Percentiles rank a stretch among this genome's conserved stretches.
phyloP scores from a whole-genome alignment of 2,888 invertebrate genomes.

The Hofmannophila pseudospretella region DNA sequence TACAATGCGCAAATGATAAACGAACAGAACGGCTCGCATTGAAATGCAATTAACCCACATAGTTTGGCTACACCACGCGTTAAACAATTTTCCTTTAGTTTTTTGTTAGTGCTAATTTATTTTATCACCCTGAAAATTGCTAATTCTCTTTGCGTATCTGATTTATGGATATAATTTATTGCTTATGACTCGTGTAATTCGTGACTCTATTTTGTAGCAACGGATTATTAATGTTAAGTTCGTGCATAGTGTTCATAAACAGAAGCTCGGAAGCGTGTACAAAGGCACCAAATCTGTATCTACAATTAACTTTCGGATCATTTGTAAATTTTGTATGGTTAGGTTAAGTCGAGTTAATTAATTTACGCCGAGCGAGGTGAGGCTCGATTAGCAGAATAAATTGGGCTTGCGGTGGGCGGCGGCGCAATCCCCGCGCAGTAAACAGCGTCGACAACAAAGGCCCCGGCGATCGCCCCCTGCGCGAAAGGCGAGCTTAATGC shows the following conservation, averaged over 20 bases:
- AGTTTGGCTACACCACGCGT: no score
- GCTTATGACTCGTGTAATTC: no score
- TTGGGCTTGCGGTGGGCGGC: constrained; percentile 47
- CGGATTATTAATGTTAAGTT: no score
- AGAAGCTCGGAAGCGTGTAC: neutral
- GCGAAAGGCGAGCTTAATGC: constrained; percentile 45
- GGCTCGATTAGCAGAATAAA: constrained; percentile 71
- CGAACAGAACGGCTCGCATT: constrained; percentile 24
- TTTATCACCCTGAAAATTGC: no score
- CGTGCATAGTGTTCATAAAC: neutral
- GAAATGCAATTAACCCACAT: constrained; percentile 33
- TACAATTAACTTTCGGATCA: constrained; percentile 13
- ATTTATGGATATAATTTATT: no score
- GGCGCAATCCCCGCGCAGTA: constrained; percentile 40
- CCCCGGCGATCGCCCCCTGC: constrained; percentile 33
- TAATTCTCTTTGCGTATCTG: no score
- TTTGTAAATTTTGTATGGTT: constrained; percentile 43
- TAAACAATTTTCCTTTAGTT: no score
- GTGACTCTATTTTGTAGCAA: no score
- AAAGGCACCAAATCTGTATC: neutral
- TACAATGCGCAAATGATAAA: constrained; percentile 27
- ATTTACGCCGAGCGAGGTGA: constrained; percentile 62
- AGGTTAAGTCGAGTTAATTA: constrained; percentile 66
- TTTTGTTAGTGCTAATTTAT: no score
- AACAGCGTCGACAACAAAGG: constrained; percentile 66